phyloP scores from a whole-genome alignment of 2,113 vertebrate species.

The Bostrychus sinensis region DNA sequence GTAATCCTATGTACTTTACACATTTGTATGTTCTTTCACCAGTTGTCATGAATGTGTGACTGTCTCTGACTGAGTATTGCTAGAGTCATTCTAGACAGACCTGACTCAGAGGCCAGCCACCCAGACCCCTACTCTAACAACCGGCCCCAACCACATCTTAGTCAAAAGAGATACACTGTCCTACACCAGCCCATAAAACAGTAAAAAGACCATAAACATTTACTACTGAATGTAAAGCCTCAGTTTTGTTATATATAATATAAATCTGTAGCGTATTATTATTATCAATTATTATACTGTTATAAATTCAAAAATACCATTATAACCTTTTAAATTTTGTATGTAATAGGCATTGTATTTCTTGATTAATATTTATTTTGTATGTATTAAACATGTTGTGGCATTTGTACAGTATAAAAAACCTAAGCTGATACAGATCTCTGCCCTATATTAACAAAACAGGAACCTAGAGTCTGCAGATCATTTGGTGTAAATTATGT shows the following conservation, averaged over 20 bases:
- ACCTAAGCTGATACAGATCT: no score
- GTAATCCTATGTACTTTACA: conserved; percentile 26
- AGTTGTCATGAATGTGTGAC: conserved; percentile 37
- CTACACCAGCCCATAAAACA: conserved; percentile 19
- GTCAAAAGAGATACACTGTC: conserved; percentile 42
- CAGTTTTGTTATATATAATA: conserved; percentile 29
- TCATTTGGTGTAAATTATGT: background rate
- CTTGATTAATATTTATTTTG: no score
- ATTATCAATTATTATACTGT: no score
- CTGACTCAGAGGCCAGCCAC: conserved; percentile 64
- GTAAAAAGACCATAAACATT: conserved; percentile 6
- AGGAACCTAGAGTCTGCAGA: no score
- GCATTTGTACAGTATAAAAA: no score
- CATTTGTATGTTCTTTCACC: conserved; percentile 24
- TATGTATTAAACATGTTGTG: no score
- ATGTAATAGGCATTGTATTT: no score
- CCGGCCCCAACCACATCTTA: conserved; percentile 40
- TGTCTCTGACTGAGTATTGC: conserved; percentile 21
- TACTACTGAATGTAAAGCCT: conserved; percentile 7
- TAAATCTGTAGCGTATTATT: no score
- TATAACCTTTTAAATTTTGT: no score
- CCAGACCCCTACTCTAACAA: conserved; percentile 18
- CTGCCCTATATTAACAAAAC: no score
- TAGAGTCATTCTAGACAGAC: conserved; percentile 61
- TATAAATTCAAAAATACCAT: no score